Evolutionary conservation across 2,888 invertebrate genomes (phyloP).

Genomic region (Dryadula phaetusa): DNA sequence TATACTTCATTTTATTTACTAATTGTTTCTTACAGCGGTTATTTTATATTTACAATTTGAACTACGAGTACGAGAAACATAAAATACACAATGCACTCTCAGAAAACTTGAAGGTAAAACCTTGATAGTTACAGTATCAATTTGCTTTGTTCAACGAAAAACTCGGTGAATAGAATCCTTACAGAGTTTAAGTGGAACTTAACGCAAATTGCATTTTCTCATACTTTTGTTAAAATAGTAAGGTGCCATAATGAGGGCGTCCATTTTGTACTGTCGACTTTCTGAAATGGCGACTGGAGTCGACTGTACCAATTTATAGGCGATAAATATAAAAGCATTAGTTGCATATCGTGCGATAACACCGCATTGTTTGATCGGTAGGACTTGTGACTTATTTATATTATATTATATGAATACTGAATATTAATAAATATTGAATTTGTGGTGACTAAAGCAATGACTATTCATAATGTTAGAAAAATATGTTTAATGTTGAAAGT

Average conservation of each 20-base stretch:
- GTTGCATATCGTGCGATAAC: constrained; percentile 43
- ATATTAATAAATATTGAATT: constrained; percentile 23
- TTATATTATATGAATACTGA: constrained; percentile 16
- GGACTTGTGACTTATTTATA: constrained; percentile 15
- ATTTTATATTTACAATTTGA: no score
- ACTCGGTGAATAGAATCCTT: constrained; percentile 36
- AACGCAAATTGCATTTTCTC: constrained; percentile 41
- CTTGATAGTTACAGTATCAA: constrained; percentile 11
- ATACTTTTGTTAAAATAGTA: constrained; percentile 36
- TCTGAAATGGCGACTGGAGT: constrained; percentile 35
- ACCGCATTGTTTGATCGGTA: constrained; percentile 35
- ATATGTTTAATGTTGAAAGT: neutral
- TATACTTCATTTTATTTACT: neutral
- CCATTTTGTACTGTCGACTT: constrained; percentile 38
- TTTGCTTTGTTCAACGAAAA: constrained; percentile 18
- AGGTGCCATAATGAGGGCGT: constrained; percentile 33
- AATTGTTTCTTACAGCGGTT: neutral
- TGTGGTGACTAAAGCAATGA: constrained; percentile 12
- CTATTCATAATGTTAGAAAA: constrained; percentile 17
- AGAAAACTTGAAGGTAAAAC: constrained; percentile 5
- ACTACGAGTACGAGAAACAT: no score
- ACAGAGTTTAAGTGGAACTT: constrained; percentile 36
- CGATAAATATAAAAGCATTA: constrained; percentile 51
- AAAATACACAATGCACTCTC: no score
- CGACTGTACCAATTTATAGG: constrained; percentile 54